phyloP scores from a whole-genome alignment of 2,797 vertebrate genomes.

The Lepus townsendii region DNA sequence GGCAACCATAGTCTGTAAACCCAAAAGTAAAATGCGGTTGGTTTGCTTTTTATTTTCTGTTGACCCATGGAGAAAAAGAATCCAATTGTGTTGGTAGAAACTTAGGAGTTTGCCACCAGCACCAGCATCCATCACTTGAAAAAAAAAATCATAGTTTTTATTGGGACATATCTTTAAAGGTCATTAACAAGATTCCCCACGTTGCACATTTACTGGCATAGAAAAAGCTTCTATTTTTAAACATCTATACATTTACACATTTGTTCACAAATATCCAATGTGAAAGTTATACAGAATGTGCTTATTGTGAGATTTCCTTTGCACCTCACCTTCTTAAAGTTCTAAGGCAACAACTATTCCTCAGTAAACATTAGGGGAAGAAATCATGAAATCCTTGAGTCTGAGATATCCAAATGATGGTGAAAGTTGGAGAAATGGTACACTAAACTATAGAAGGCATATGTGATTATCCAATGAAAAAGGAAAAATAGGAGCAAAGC shows the following conservation, averaged over 20 bases:
- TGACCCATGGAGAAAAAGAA: not conserved
- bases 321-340: not conserved
- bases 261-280: not conserved
- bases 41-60: not conserved
- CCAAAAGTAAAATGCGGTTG: not conserved
- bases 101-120: not conserved
- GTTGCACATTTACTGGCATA: not conserved
- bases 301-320: slow-evolving; percentile 49
- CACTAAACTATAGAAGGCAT: not conserved
- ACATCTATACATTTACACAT: not conserved
- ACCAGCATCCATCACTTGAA: slow-evolving; percentile 14
- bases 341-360: slow-evolving; percentile 22
- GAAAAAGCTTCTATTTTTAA: not conserved
- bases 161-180: not conserved
- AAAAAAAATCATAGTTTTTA: not conserved
- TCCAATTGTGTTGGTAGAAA: not conserved
- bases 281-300: not conserved
- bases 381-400: not conserved
- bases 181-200: too few species aligned
- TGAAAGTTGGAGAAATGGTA: not conserved
- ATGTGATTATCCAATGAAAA: not conserved
- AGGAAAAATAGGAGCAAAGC: not conserved
- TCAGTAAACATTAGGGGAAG: slow-evolving; percentile 6
- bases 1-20: not conserved
- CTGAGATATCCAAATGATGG: not conserved